A percentile compares a stretch with the other conserved stretches of the same genome.
These are phyloP conservation scores for mouse (Mus musculus) DNA, from an alignment of 2,113 vertebrate genomes.

Conservation along the genomic window DNA sequence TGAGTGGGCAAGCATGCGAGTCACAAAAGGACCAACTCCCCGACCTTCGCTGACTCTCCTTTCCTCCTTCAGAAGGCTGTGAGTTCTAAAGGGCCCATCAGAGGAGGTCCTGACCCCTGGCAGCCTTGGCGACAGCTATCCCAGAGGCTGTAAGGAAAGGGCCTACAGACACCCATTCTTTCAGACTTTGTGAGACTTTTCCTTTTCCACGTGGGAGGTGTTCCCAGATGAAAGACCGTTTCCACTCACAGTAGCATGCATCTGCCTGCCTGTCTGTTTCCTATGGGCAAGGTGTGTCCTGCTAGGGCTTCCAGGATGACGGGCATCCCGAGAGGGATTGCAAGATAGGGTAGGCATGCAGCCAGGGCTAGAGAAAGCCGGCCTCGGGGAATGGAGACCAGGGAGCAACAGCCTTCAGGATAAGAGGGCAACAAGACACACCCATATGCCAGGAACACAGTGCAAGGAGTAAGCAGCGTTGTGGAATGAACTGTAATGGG, in stretches of 20 bases:
- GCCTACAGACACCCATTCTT: constrained; percentile 5
- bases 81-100: neutral
- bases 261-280: constrained; percentile 38
- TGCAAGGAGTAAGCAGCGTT: neutral
- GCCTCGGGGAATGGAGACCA: neutral
- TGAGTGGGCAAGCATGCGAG: neutral
- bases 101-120: neutral
- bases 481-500: neutral
- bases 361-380: neutral
- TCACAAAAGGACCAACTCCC: neutral
- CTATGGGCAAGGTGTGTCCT: constrained; percentile 2
- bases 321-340: neutral
- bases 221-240: neutral
- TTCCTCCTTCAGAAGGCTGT: neutral
- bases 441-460: neutral
- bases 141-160: neutral
- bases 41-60: neutral
- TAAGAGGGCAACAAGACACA: neutral
- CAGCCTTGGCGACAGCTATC: neutral
- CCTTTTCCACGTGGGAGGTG: constrained; percentile 29
- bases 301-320: neutral
- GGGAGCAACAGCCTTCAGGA: neutral
- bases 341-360: constrained; percentile 7
- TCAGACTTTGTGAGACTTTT: neutral
- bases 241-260: neutral